These are phyloP conservation scores for Acanthurus leucopareius DNA, from an alignment of 2,797 vertebrate species.

Conservation along the genomic window DNA sequence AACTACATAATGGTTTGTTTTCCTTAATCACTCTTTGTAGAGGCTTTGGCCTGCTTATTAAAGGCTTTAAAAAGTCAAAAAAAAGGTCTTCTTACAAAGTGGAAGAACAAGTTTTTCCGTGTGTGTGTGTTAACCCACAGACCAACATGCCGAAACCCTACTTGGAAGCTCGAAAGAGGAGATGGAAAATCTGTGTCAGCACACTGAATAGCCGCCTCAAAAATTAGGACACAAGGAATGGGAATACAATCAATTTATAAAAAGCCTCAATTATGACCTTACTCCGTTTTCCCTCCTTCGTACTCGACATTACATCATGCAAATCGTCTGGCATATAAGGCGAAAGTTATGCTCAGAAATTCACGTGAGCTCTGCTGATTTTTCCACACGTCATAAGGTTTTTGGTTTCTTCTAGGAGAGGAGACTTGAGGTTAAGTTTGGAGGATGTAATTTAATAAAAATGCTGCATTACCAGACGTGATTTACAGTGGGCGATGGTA, in stretches of 20 bases:
- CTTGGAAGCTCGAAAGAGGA: slow-evolving; percentile 42
- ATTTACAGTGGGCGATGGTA: slow-evolving; percentile 6
- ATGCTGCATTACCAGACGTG: slow-evolving; percentile 9
- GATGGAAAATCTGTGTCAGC: slow-evolving; percentile 79
- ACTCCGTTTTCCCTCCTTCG: slow-evolving; percentile 22
- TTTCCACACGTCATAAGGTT: slow-evolving; percentile 15
- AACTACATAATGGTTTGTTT: slow-evolving; percentile 30
- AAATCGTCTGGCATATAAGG: slow-evolving; percentile 41
- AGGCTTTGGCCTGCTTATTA: background rate
- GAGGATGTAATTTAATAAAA: slow-evolving; percentile 26
- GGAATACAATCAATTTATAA: slow-evolving; percentile 71
- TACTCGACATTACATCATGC: slow-evolving; percentile 40
- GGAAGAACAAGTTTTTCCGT: slow-evolving; percentile 56
- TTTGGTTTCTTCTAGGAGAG: slow-evolving; percentile 2
- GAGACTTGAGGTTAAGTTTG: slow-evolving; percentile 19
- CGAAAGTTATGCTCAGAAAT: slow-evolving; percentile 10
- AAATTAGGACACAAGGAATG: slow-evolving; percentile 71
- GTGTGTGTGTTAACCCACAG: slow-evolving; percentile 36
- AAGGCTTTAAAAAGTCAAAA: slow-evolving; percentile 22
- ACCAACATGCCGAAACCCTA: slow-evolving; percentile 45
- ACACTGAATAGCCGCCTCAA: slow-evolving; percentile 50
- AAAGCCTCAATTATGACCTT: slow-evolving; percentile 65
- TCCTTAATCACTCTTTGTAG: slow-evolving; percentile 8
- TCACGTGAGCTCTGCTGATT: slow-evolving; percentile 21
- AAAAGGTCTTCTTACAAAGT: slow-evolving; percentile 16